phyloP scores from a whole-genome alignment of 2,888 invertebrate species.

The Drosophila maculinotata region DNA sequence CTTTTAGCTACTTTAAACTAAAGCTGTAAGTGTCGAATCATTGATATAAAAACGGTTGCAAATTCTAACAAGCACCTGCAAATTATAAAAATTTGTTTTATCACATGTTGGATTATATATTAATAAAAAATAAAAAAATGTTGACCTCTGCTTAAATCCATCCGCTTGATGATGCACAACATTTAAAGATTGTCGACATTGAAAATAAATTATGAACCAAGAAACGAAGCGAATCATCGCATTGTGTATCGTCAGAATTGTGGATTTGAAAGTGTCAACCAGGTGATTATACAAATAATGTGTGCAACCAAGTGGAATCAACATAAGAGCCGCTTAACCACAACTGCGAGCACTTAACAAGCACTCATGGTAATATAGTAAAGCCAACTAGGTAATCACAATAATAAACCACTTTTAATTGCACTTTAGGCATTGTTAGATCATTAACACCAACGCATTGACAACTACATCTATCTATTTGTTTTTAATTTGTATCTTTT shows the following conservation, averaged over 20 bases:
- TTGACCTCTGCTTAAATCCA: conserved; percentile 41
- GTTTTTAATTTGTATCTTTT: conserved; percentile 1
- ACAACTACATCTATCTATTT: conserved; percentile 32
- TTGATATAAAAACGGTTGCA: neutral
- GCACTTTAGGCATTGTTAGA: conserved; percentile 48
- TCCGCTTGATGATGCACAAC: conserved; percentile 41
- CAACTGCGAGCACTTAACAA: conserved; percentile 31
- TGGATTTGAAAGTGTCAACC: conserved; percentile 39
- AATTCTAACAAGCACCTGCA: neutral
- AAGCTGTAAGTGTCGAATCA: no score
- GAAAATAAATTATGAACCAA: conserved; percentile 43
- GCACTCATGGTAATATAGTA: conserved; percentile 30
- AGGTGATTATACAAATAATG: conserved; percentile 32
- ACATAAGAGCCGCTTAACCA: conserved; percentile 21
- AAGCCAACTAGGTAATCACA: conserved; percentile 19
- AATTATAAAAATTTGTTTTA: conserved; percentile 5
- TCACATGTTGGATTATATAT: conserved; percentile 8
- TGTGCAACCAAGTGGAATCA: conserved; percentile 45
- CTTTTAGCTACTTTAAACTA: neutral
- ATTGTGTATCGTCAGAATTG: conserved; percentile 36
- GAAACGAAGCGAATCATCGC: neutral
- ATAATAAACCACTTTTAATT: conserved; percentile 47
- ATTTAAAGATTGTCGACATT: conserved; percentile 37
- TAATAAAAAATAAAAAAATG: conserved; percentile 2
- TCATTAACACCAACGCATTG: conserved; percentile 62